Conservation (phyloP, 2,113 vertebrate species). For the Ophthalmolycus amberensis region DNA sequence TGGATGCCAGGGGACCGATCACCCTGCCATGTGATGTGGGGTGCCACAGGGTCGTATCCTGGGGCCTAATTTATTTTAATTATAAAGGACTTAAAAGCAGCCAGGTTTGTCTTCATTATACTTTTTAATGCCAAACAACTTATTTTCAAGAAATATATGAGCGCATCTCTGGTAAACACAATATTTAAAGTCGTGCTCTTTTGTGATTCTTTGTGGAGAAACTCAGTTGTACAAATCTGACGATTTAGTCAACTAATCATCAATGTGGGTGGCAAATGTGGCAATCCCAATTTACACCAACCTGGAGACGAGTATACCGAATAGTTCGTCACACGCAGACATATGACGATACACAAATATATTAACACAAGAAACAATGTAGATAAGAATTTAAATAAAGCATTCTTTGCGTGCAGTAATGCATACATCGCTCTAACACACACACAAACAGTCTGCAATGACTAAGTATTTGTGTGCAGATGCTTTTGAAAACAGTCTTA, state of each 20-base stretch:
- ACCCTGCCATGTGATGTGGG: constrained; percentile 35
- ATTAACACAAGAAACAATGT: neutral
- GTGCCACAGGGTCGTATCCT: neutral
- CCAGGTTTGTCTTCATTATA: neutral
- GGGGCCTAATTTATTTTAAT: neutral
- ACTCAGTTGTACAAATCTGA: neutral
- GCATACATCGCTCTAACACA: neutral
- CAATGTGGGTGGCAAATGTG: constrained; percentile 34
- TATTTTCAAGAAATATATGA: neutral
- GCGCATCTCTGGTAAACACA: neutral
- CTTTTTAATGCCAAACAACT: neutral
- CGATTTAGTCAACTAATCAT: neutral
- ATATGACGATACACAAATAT: constrained; percentile 6
- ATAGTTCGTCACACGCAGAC: neutral
- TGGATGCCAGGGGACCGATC: constrained; percentile 53
- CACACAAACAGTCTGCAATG: neutral
- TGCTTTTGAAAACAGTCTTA: neutral
- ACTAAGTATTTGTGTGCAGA: neutral
- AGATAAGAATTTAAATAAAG: neutral
- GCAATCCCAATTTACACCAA: constrained; percentile 47
- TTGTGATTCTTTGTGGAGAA: no score
- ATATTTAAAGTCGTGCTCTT: neutral
- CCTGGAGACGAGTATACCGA: neutral
- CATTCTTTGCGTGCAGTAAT: neutral
- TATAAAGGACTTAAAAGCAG: neutral